These are phyloP conservation scores for Diglossa brunneiventris DNA, from an alignment of 2,113 vertebrate genomes.

Conservation along the genomic window DNA sequence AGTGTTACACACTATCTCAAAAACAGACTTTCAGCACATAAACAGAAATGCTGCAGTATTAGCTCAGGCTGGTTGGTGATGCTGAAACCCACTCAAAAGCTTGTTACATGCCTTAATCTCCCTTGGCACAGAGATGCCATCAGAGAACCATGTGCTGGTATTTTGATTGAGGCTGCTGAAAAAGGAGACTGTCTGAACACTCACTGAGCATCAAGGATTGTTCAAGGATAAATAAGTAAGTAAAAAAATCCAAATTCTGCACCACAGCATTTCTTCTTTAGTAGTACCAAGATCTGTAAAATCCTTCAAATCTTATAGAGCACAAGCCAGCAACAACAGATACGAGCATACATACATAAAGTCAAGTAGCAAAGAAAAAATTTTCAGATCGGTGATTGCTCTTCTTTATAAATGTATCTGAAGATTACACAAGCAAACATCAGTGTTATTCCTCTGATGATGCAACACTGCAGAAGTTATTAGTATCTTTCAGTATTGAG, in stretches of 20 bases:
- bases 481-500: neutral
- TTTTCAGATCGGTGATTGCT: neutral
- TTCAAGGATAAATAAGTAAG: neutral
- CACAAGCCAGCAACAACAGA: neutral
- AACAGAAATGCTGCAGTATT: conserved; percentile 7
- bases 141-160: neutral
- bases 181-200: neutral
- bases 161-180: neutral
- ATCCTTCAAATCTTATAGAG: neutral
- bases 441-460: neutral
- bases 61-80: conserved; percentile 17
- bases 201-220: neutral
- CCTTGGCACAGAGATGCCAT: neutral
- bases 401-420: neutral
- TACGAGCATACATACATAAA: neutral
- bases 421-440: neutral
- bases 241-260: neutral
- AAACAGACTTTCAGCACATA: neutral
- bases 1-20: neutral
- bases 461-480: neutral
- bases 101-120: conserved; percentile 12
- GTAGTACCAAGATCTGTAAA: neutral
- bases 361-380: neutral
- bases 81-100: neutral
- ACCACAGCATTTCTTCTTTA: neutral